Evolutionary conservation across 2,888 invertebrate genomes (phyloP), one percentile per base, ranked within the genome.

Genomic region (Lasioglossum zephyrum): DNA sequence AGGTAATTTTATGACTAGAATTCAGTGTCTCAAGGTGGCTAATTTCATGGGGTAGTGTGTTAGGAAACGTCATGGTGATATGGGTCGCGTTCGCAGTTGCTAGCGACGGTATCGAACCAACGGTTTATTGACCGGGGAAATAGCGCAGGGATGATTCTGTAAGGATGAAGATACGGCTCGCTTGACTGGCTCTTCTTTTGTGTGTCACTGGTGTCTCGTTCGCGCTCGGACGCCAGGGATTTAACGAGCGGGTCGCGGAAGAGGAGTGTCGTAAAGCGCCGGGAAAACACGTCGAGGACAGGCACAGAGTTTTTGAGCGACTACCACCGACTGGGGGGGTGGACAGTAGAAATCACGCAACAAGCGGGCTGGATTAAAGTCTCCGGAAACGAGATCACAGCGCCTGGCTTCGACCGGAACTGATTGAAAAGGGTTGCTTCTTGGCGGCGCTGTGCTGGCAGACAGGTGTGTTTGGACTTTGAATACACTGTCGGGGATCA

Each of bases 81-180:
- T 31, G 16, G 16, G 31, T 31, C 6, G 63, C 31, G 2, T 16
- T 16, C 13, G 31, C 63, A 63, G 63, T 63, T 31, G 31, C 6
- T 6, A 63, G 63, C 13, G 16, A 63, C 22, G 8, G 36, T 18
- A 73, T 57, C 74, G 74, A 79, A 89, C 86, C 86, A 88, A 76
- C 60, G 77, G 44, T 84, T 57, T 69, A 77, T 47, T 70, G 74
- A 80, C 18, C 81, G 83, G 77, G 77, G 39, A 72, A 80, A 79
- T 72, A 89, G 79, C 84, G 75, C 80, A 73, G 80, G 31, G 4
- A 82, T 69, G 73, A 72, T 77, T 66, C 69, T 22, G 70, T 36
- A 66, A 87, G 53, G 41, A 86, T 86, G 78, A 88, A 86, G 75
- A 78, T 74, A 76, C 53, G 18, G 41, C 26, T 72, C 72, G 79